Percentiles rank a stretch among this genome's conserved stretches.
Conservation (phyloP, 2,113 vertebrate species). For the Morone chrysops region DNA sequence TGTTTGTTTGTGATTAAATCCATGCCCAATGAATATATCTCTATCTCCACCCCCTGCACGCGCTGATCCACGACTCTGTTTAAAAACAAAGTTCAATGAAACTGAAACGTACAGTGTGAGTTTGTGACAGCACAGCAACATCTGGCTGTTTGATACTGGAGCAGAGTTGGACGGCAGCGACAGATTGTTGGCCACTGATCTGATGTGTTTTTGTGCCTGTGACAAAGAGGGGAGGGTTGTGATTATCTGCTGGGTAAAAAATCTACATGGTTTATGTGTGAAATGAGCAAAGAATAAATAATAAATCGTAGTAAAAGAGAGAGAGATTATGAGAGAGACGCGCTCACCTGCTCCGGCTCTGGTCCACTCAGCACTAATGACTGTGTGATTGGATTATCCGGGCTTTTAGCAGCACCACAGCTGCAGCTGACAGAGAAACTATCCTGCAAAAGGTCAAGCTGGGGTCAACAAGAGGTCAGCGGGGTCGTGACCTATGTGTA, state of each 20-base stretch:
- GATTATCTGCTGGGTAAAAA: conserved; percentile 24
- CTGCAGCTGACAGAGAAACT: conserved; percentile 71
- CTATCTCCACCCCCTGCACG: too few species aligned
- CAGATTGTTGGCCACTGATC: conserved; percentile 58
- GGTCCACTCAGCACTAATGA: conserved; percentile 72
- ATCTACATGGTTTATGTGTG: conserved; percentile 20
- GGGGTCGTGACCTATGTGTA: conserved; percentile 38
- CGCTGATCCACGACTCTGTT: neutral
- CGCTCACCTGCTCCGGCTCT: conserved; percentile 66
- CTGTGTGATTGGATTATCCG: conserved; percentile 80
- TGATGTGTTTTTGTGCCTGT: conserved; percentile 41
- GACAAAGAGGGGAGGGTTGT: neutral
- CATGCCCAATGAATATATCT: too few species aligned
- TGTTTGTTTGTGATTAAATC: too few species aligned
- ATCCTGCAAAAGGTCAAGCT: conserved; percentile 63
- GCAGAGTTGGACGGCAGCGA: conserved; percentile 22
- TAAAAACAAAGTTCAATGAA: conserved; percentile 35
- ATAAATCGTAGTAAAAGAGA: conserved; percentile 5
- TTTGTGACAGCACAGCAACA: conserved; percentile 20
- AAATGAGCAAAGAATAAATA: conserved; percentile 21
- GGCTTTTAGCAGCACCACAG: conserved; percentile 72
- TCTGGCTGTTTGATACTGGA: conserved; percentile 33
- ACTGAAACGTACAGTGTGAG: neutral
- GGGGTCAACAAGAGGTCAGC: conserved; percentile 73
- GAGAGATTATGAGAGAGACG: conserved; percentile 42